Evolutionary conservation across 2,113 vertebrate genomes (phyloP), one percentile per base, ranked within the genome.

Genomic region (Oplegnathus fasciatus): DNA sequence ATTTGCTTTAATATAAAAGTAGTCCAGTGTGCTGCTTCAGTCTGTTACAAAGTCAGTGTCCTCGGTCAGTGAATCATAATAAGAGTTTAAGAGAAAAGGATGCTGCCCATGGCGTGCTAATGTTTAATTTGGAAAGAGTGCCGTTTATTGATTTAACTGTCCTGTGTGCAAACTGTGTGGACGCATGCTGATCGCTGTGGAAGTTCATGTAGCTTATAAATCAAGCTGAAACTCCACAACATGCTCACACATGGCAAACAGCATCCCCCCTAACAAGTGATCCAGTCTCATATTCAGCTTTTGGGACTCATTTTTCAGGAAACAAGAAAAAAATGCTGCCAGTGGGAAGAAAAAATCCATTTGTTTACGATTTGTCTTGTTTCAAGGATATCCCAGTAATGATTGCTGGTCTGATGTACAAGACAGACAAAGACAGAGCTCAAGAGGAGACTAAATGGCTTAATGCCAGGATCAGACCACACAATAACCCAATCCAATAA

Each of bases 81-180:
- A 28, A 15, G 68, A 78, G 48, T n/a, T 57, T 26, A 64, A 42
- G 22, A 37, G 42, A 30, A 62, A 78, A 14, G 26, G 17, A 64
- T 26, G 30, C 28, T 40, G 61, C 52, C 55, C 30, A 28, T 54
- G 46, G 40, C 0, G 34, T 60, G 57, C 42, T 42, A 9, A 26
- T 28, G 34, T 77, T 40, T 22, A n/a, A 82, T 42, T 10, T 0
- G 0, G 1, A 80, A 42, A 68, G 8, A 62, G 34, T 40, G 10
- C 0, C 3, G 26, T 74, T 48, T 32, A 86, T 86, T 75, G 84
- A 78, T 78, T 70, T 32, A 40, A 50, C 71, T 32, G 55, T 28
- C 77, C 2, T 52, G 32, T 60, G 32, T 28, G 8, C n/a, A 67
- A 3, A 60, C 28, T 54, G 61, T 37, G 6, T 14, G 28, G 68